phyloP scores from a whole-genome alignment of 1,140 invertebrate species.

The Stegodyphus dumicola region DNA sequence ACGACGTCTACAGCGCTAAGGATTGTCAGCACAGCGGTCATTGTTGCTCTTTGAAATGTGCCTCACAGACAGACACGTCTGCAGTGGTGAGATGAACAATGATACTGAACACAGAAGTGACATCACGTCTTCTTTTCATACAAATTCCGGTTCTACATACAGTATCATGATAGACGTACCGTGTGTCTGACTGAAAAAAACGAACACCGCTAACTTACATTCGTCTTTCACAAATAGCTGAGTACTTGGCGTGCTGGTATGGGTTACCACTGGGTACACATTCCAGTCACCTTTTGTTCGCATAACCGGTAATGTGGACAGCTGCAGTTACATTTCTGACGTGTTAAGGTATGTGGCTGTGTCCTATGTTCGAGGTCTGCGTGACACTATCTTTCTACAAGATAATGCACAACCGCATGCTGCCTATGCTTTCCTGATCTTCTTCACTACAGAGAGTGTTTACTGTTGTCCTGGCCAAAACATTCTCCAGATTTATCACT shows the following conservation, averaged over 20 bases:
- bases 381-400: background rate
- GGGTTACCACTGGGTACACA: too few relatives aligned
- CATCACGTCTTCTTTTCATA: background rate
- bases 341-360: background rate
- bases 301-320: too few relatives aligned
- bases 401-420: background rate
- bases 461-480: background rate
- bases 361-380: background rate
- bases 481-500: background rate
- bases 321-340: too few relatives aligned
- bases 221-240: too few relatives aligned
- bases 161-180: too few relatives aligned
- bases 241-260: too few relatives aligned
- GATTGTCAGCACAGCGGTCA: background rate
- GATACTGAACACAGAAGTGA: background rate
- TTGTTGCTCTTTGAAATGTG: background rate
- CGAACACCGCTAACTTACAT: background rate
- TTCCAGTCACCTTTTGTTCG: too few relatives aligned
- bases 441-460: background rate
- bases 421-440: background rate
- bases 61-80: background rate
- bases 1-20: background rate
- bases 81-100: background rate
- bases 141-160: too few relatives aligned
- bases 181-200: background rate